phyloP scores from a whole-genome alignment of 2,797 vertebrate species.

The Gymnoscopelus braueri region DNA sequence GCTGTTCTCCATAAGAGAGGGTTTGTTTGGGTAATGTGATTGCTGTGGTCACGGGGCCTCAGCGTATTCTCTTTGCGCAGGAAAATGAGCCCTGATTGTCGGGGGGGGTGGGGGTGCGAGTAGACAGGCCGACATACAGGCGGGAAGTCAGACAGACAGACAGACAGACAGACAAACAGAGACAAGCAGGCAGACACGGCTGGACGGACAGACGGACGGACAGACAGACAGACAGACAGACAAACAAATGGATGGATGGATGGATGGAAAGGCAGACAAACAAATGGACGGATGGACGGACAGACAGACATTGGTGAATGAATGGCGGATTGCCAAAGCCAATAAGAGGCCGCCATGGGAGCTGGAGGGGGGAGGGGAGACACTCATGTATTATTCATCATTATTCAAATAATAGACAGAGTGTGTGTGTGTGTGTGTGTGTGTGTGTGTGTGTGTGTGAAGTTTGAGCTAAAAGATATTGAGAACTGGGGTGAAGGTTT shows the following conservation, averaged over 20 bases:
- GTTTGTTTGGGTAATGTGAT: constrained; percentile 76
- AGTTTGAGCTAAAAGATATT: constrained; percentile 33
- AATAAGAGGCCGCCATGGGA: constrained; percentile 80
- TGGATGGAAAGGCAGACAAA: neutral
- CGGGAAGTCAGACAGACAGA: constrained; percentile 13
- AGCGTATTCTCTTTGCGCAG: constrained; percentile 73
- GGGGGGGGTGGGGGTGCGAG: constrained; percentile 43
- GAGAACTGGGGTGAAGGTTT: neutral
- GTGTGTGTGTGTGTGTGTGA: constrained; percentile 37
- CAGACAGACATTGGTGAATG: constrained; percentile 64
- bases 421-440: constrained; percentile 10
- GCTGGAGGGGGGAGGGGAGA: constrained; percentile 81
- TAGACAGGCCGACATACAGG: constrained; percentile 31
- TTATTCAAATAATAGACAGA: constrained; percentile 82
- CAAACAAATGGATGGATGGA: constrained; percentile 13
- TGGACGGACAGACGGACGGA: constrained; percentile 7
- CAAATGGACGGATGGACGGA: neutral
- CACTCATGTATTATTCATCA: constrained; percentile 86
- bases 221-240: constrained; percentile 44
- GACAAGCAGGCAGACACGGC: constrained; percentile 8
- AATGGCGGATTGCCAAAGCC: constrained; percentile 84
- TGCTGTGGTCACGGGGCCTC: constrained; percentile 74
- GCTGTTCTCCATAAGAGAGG: constrained; percentile 74
- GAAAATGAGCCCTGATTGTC: constrained; percentile 82
- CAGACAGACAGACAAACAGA: constrained; percentile 52